These are phyloP conservation scores for Gephyroberyx darwinii DNA, from an alignment of 2,797 vertebrate species.

Conservation along the genomic window DNA sequence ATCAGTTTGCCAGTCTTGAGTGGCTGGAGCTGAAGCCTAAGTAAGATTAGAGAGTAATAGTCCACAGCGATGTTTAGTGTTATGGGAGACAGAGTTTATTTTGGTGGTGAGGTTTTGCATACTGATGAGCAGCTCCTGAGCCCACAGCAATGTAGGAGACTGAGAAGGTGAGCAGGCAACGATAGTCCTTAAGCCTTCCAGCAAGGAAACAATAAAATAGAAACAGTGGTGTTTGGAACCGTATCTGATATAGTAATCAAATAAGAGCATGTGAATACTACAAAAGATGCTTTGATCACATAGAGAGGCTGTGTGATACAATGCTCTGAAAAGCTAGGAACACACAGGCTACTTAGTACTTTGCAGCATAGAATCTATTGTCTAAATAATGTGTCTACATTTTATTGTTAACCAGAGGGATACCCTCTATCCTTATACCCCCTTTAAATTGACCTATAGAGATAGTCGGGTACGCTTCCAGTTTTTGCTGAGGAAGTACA, in stretches of 20 bases:
- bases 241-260: slow-evolving; percentile 57
- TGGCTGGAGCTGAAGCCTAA: slow-evolving; percentile 26
- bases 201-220: slow-evolving; percentile 60
- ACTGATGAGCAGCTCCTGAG: slow-evolving; percentile 71
- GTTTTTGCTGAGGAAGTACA: too few relatives aligned
- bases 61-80: slow-evolving; percentile 46
- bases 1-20: slow-evolving; percentile 42
- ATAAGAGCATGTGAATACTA: slow-evolving; percentile 46
- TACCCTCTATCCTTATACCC: neutral
- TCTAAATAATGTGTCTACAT: neutral
- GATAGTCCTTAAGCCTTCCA: slow-evolving; percentile 60
- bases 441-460: neutral
- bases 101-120: slow-evolving; percentile 71
- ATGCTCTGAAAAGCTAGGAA: slow-evolving; percentile 13
- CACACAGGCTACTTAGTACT: slow-evolving; percentile 2
- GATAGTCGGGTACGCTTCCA: too few relatives aligned
- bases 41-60: slow-evolving; percentile 50
- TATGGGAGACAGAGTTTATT: slow-evolving; percentile 70
- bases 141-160: slow-evolving; percentile 69
- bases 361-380: neutral
- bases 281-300: slow-evolving; percentile 55
- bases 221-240: slow-evolving; percentile 63
- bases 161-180: slow-evolving; percentile 64
- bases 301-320: slow-evolving; percentile 19
- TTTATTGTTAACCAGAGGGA: neutral